These are phyloP conservation scores for Aphodius granarius DNA, from an alignment of 2,888 invertebrate genomes.

Conservation along the genomic window DNA sequence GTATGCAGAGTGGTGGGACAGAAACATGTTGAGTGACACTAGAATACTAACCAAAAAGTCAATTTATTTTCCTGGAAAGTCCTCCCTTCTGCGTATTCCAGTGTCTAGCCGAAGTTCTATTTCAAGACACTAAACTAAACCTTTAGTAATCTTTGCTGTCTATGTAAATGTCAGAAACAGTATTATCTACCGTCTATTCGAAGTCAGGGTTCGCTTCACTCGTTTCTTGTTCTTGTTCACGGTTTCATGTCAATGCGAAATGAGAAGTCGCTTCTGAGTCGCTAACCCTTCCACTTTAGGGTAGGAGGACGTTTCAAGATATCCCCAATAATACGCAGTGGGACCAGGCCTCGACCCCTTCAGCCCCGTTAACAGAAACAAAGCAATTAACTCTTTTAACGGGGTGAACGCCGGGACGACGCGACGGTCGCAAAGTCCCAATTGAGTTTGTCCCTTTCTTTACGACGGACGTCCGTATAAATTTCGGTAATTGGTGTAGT, in stretches of 20 bases:
- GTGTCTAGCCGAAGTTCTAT: neutral
- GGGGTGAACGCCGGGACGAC: neutral
- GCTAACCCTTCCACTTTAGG: conserved; percentile 8
- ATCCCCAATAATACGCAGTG: conserved; percentile 2
- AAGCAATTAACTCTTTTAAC: conserved; percentile 14
- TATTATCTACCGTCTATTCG: neutral
- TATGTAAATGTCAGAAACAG: neutral
- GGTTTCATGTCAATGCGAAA: neutral
- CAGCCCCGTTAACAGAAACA: conserved; percentile 9
- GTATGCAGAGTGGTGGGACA: no score
- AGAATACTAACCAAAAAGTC: no score
- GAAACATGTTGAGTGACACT: no score
- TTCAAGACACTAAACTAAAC: neutral
- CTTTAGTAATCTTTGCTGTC: neutral
- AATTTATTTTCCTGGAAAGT: no score
- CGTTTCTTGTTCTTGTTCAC: neutral
- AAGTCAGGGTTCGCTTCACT: neutral
- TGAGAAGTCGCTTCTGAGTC: conserved; percentile 10
- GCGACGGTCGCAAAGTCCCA: conserved; percentile 6
- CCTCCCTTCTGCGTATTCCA: no score
- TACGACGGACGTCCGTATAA: conserved; percentile 6
- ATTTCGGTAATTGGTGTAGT: conserved; percentile 5
- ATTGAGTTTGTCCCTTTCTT: conserved; percentile 13
- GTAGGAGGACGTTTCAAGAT: neutral
- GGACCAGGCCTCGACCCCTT: conserved; percentile 1